Percentiles rank a stretch among this genome's conserved stretches.
Evolutionary conservation across 2,888 invertebrate genomes (phyloP).

Genomic region (Monoplex corrugatus): DNA sequence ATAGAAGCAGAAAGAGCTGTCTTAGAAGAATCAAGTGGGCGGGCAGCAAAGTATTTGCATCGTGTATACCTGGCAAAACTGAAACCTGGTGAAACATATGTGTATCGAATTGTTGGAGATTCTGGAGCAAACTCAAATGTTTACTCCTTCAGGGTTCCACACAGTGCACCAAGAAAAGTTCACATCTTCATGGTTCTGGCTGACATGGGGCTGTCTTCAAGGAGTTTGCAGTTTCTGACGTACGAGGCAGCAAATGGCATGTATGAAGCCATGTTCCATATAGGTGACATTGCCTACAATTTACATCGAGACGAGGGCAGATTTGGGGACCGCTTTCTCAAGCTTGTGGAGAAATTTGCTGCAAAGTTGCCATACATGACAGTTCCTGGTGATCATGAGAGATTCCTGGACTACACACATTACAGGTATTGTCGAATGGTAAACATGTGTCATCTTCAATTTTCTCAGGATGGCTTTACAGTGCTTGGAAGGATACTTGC

Average conservation of each 20-base stretch:
- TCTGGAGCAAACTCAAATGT: conserved; percentile 65
- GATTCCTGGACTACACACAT: conserved; percentile 64
- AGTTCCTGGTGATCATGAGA: conserved; percentile 75
- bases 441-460: too few relatives aligned
- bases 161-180: conserved; percentile 63
- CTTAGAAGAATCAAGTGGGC: conserved; percentile 62
- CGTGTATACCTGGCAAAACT: conserved; percentile 67
- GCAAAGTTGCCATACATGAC: conserved; percentile 78
- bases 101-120: conserved; percentile 67
- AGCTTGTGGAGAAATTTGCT: conserved; percentile 73
- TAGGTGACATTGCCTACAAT: conserved; percentile 79
- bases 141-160: conserved; percentile 75
- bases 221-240: conserved; percentile 66
- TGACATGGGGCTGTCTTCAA: conserved; percentile 74
- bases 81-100: conserved; percentile 65
- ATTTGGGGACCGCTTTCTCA: conserved; percentile 76
- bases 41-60: conserved; percentile 69
- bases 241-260: conserved; percentile 68
- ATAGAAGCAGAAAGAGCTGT: conserved; percentile 61
- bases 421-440: conserved; percentile 63
- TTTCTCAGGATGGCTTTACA: too few relatives aligned
- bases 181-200: conserved; percentile 77
- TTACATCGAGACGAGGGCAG: conserved; percentile 72
- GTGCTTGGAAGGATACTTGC: too few relatives aligned
- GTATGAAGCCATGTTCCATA: conserved; percentile 73